Conservation (phyloP, 2,113 vertebrate genomes). For the Ageneiosus marmoratus region DNA sequence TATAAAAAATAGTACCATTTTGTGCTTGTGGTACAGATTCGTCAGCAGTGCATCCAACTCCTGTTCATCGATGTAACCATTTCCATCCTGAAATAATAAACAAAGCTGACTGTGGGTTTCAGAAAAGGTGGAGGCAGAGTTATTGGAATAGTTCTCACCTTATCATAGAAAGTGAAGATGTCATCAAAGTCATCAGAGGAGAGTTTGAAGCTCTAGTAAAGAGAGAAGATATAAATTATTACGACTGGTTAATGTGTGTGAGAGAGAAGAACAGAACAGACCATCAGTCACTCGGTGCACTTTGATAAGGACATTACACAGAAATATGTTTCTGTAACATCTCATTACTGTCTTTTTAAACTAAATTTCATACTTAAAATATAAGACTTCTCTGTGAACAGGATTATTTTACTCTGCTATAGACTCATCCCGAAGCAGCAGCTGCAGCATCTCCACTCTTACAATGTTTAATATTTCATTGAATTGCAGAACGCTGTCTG, state of each 20-base stretch:
- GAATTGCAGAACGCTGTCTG: not conserved
- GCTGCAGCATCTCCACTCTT: not conserved
- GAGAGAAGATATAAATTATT: not conserved
- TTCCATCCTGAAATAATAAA: conserved; percentile 74
- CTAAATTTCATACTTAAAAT: not conserved
- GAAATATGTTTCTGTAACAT: not conserved
- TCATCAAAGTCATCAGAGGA: conserved; percentile 88
- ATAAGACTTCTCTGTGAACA: not conserved
- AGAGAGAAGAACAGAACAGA: not conserved
- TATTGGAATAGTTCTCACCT: conserved; percentile 73
- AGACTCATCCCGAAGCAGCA: not conserved
- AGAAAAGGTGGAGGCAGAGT: not conserved
- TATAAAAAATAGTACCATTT: conserved; percentile 80
- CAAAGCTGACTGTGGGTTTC: not conserved
- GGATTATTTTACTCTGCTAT: not conserved
- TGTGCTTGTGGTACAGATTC: conserved; percentile 85
- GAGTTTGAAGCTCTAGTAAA: conserved; percentile 84
- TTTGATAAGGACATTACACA: not conserved
- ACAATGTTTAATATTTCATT: not conserved
- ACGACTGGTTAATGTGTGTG: not conserved
- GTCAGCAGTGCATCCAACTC: conserved; percentile 84
- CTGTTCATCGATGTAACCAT: conserved; percentile 84
- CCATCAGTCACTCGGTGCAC: not conserved
- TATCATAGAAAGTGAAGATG: conserved; percentile 91
- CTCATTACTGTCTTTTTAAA: too few species aligned